Percentiles rank a stretch among this genome's conserved stretches.
These are phyloP conservation scores for Mamestra brassicae DNA, from an alignment of 2,888 invertebrate species.

Conservation along the genomic window DNA sequence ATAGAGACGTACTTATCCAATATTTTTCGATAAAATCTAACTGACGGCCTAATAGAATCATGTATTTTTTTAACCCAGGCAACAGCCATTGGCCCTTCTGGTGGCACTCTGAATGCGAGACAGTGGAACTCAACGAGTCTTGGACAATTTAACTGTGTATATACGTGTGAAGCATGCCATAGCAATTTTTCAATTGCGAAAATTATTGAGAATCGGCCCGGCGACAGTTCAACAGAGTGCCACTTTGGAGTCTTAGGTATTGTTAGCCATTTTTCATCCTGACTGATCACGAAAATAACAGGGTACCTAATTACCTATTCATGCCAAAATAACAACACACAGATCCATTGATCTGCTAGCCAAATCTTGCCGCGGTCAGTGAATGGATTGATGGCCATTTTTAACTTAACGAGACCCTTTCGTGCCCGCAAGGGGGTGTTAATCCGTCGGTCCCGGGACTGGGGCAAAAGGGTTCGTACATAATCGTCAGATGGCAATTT, in stretches of 20 bases:
- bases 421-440: slow-evolving; percentile 26
- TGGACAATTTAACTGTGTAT: no score
- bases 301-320: neutral
- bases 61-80: no score
- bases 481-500: slow-evolving; percentile 12
- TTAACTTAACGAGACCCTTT: slow-evolving; percentile 34
- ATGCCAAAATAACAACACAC: slow-evolving; percentile 9
- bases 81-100: no score
- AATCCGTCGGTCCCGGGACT: slow-evolving; percentile 2
- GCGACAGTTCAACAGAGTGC: no score
- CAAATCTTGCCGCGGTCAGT: slow-evolving; percentile 20
- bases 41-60: no score
- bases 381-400: slow-evolving; percentile 34
- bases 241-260: neutral
- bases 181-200: no score
- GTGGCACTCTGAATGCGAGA: no score
- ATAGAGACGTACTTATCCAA: no score
- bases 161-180: no score
- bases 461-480: slow-evolving; percentile 19
- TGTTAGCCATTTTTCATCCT: neutral
- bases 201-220: no score
- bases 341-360: slow-evolving; percentile 4
- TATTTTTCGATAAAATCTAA: no score
- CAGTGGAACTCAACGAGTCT: no score
- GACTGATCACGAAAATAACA: neutral